Base-by-base conservation (phyloP, 2,888 invertebrate species). In the Eilema sororculum region DNA sequence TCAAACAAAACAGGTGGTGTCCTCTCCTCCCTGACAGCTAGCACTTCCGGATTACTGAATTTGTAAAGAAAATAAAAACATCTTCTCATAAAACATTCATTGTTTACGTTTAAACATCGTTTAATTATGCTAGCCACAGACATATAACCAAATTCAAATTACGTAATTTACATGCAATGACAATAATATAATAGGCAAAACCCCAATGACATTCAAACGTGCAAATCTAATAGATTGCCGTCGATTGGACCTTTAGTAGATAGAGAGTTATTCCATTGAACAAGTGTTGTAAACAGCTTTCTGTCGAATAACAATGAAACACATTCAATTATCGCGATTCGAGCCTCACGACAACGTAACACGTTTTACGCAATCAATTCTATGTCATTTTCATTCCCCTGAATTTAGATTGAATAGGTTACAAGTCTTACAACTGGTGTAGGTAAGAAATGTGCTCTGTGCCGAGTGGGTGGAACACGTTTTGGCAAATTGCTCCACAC, bases 271-370 rank as follows among this genome's bases (percentile, higher is more conserved):
- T n/a, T 56, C 56, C 57, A 58, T 68, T 64, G 58, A 69, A 52
- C 13, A 70, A 63, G 70, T 71, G 67, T 71, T 63, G 24, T 22
- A 67, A 71, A 41, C 30, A 13, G 25, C 58, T 71, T 67, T 67
- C 57, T 57, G 67, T 63, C 67, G n/a, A 59, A 71, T 22, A 63
- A 67, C 66, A 70, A 71, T 71, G 63, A 30, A 71, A 67, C 33
- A 63, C n/a, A 46, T 67, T 67, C 67, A 63, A 71, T 71, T 71
- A 71, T 33, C 46, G 46, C 22, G 58, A 67, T 62, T 59, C 25
- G 37, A 41, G 52, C 58, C 58, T 58, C 59, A 33, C 58, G 67
- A 67, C 59, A 63, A 33, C 37, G 28, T 56, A 28, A 20, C 62
- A 56, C 9, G 20, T 33, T 33, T 52, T 60, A 60, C 46, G 66